phyloP scores from a whole-genome alignment of 2,797 vertebrate genomes.

The Notoglanidium macrostoma region DNA sequence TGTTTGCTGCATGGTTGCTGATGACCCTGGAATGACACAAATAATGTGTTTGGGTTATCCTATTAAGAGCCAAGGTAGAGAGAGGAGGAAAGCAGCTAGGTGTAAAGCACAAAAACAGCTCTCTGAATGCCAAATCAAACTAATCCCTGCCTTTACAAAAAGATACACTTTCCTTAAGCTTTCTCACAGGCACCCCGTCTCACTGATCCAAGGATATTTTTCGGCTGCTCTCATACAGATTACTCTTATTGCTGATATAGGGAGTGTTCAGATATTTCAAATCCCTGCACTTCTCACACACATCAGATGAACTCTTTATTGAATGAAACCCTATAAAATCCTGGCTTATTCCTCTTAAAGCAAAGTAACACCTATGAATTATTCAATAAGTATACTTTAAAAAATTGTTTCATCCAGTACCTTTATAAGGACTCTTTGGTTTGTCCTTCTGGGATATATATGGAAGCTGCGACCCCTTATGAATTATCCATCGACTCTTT shows the following conservation, averaged over 20 bases:
- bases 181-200: conserved; percentile 45
- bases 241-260: conserved; percentile 21
- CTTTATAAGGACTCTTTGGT: not conserved
- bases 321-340: conserved; percentile 2
- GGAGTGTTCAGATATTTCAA: conserved; percentile 19
- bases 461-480: not conserved
- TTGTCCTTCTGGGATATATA: not conserved
- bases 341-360: not conserved
- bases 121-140: conserved; percentile 46
- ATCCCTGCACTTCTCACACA: conserved; percentile 7
- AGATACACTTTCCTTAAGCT: conserved; percentile 34
- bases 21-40: conserved; percentile 56
- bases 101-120: conserved; percentile 42
- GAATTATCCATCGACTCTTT: not conserved
- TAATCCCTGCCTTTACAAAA: conserved; percentile 50
- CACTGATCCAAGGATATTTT: conserved; percentile 41
- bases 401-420: not conserved
- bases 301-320: conserved; percentile 15
- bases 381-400: conserved; percentile 1
- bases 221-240: conserved; percentile 25
- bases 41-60: conserved; percentile 58
- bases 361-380: conserved; percentile 5
- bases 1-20: conserved; percentile 55
- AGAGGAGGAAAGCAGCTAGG: conserved; percentile 42
- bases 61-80: conserved; percentile 52